phyloP scores from a whole-genome alignment of 2,797 vertebrate genomes.

The Limnodromus scolopaceus region DNA sequence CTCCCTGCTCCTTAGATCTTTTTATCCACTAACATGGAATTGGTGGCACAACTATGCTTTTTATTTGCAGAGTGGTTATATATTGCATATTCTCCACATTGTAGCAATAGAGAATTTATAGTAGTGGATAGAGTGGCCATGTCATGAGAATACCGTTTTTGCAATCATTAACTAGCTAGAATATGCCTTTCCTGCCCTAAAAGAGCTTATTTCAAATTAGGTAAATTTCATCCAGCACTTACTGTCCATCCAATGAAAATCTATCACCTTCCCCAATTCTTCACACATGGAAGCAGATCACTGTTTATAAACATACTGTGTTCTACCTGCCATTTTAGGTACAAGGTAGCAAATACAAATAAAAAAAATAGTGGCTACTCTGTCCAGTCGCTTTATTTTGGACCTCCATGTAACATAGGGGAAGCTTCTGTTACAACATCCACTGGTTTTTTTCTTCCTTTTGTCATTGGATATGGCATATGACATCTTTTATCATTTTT shows the following conservation, averaged over 20 bases:
- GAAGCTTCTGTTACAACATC: neutral
- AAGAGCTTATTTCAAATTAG: neutral
- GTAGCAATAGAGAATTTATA: neutral
- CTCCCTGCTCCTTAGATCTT: neutral
- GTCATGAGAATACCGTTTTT: neutral
- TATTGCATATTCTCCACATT: neutral
- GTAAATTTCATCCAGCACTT: neutral
- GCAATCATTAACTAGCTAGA: neutral
- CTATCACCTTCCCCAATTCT: neutral
- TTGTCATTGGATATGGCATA: neutral
- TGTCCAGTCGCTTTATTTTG: neutral
- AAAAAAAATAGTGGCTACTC: neutral
- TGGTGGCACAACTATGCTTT: neutral
- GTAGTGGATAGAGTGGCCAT: fast-evolving
- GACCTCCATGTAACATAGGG: fast-evolving
- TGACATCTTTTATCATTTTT: neutral
- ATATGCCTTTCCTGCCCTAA: fast-evolving
- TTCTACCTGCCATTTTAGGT: neutral
- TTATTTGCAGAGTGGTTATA: neutral
- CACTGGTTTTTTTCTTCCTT: neutral
- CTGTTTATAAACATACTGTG: neutral
- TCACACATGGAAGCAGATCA: neutral
- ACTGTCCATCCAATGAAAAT: fast-evolving
- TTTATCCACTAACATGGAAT: neutral
- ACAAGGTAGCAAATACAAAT: neutral